Conservation (phyloP, 1,140 invertebrate species). For the Daktulosphaira vitifoliae region DNA sequence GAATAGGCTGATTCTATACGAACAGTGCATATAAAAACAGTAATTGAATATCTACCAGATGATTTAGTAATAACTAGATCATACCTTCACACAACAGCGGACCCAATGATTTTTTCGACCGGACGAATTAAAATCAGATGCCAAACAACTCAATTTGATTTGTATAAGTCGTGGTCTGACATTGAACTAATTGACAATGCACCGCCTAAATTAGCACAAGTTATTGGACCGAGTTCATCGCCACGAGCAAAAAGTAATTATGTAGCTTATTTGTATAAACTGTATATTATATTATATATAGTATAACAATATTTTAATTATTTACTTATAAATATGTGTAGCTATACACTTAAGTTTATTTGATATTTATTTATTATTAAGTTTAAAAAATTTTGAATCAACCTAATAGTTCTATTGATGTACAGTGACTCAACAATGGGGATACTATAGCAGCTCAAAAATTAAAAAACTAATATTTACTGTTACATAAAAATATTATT, state of each 20-base stretch:
- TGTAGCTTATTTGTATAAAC: no score
- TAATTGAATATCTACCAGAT: not conserved
- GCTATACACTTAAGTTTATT: no score
- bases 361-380: no score
- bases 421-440: no score
- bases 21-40: not conserved
- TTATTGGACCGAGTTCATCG: conserved; percentile 13
- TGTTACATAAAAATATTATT: no score
- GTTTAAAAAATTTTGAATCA: no score
- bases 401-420: no score
- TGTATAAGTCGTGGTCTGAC: conserved; percentile 2
- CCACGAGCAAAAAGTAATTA: conserved; percentile 11
- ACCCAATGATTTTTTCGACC: not conserved
- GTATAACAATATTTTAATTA: no score
- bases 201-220: conserved; percentile 14
- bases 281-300: no score
- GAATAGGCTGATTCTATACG: not conserved
- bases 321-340: no score
- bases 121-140: conserved; percentile 17
- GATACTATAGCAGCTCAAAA: no score
- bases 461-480: no score
- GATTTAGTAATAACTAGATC: conserved; percentile 10
- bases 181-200: conserved; percentile 22
- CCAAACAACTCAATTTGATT: conserved; percentile 10
- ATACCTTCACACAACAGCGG: not conserved